Evolutionary conservation across 2,888 invertebrate species (phyloP), one percentile per base, ranked within the genome.

Genomic region (Melanostoma scalare): DNA sequence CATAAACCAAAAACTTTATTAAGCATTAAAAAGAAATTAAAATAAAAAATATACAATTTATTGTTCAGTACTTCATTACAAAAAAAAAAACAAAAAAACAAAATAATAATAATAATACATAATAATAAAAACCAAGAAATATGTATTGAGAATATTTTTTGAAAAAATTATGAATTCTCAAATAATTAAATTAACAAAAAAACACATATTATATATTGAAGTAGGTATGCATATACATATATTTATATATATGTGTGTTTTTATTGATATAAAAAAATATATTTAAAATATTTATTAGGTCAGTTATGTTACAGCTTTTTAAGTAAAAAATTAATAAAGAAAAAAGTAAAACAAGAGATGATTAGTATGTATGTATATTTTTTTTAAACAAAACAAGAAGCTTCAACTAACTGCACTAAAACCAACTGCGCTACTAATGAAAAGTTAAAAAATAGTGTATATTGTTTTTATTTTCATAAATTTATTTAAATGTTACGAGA

Each of bases 61-160:
- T 84, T 79, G 74, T 84, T 84, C 78, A 75, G 84, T 84, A 79
- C 68, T 79, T 84, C 60, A 79, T 79, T 65, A 82, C 77, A 73
- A 68, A 72, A 73, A 55, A n/a, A 46, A 53, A 10, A 52, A 71
- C 9, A 61, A 80, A n/a, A 61, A 46, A 61, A 60, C 1, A 20
- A 1, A 20, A n/a, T n/a, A 20, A 20, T 20, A 20, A 20, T 20
- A 20, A 20, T 20, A 20, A 20, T 20, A 20, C 20, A 20, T 20
- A 20, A 20, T 20, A 20, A 20, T 20, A 20, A 20, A 20, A 20
- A 20, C 20, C 20, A 20, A 20, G 20, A 20, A 31, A 50, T 35
- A 35, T 46, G 56, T 68, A 82, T 74, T 71, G 79, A 67, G 74
- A 84, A 79, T 71, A 60, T 79, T 79, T 65, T 30, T 36, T 35